A percentile compares a stretch with the other conserved stretches of the same genome.
These are phyloP conservation scores for Manacus vitellinus DNA, from an alignment of 2,113 vertebrate genomes.

Conservation along the genomic window DNA sequence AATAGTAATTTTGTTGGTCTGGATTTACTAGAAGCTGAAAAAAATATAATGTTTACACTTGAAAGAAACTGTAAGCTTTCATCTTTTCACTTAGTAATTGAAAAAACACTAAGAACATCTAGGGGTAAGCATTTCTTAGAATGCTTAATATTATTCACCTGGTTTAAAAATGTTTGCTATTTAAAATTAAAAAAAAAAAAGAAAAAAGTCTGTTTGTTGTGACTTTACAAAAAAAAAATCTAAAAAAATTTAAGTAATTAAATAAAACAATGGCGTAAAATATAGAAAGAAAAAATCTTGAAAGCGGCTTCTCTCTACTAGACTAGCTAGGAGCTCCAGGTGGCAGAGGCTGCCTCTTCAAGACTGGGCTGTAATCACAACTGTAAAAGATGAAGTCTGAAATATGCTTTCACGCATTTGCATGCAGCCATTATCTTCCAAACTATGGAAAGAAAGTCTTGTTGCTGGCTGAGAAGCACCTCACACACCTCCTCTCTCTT, in stretches of 20 bases:
- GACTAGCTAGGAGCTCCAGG: constrained; percentile 57
- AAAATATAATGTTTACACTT: constrained; percentile 64
- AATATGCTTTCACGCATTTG: constrained; percentile 70
- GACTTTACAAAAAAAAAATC: constrained; percentile 55
- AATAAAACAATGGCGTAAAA: constrained; percentile 61
- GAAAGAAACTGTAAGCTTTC: constrained; percentile 69
- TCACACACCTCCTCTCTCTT: constrained; percentile 75
- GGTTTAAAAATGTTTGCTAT: constrained; percentile 68
- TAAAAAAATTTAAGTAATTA: neutral
- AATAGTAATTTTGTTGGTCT: constrained; percentile 60
- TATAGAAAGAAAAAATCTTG: neutral
- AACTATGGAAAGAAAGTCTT: constrained; percentile 68
- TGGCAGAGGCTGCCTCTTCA: constrained; percentile 45
- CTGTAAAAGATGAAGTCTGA: constrained; percentile 50
- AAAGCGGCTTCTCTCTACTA: constrained; percentile 72
- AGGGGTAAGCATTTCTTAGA: constrained; percentile 67
- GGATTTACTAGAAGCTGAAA: constrained; percentile 68
- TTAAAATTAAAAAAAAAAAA: constrained; percentile 7
- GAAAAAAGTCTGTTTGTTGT: constrained; percentile 27
- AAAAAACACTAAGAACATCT: constrained; percentile 69
- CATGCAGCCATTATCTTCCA: constrained; percentile 72
- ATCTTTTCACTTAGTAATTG: constrained; percentile 71
- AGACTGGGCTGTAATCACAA: constrained; percentile 69
- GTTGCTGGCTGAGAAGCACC: constrained; percentile 77
- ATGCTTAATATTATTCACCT: constrained; percentile 73